These are phyloP conservation scores for Poecilobothrus nobilitatus DNA, from an alignment of 2,888 invertebrate genomes.

Conservation along the genomic window DNA sequence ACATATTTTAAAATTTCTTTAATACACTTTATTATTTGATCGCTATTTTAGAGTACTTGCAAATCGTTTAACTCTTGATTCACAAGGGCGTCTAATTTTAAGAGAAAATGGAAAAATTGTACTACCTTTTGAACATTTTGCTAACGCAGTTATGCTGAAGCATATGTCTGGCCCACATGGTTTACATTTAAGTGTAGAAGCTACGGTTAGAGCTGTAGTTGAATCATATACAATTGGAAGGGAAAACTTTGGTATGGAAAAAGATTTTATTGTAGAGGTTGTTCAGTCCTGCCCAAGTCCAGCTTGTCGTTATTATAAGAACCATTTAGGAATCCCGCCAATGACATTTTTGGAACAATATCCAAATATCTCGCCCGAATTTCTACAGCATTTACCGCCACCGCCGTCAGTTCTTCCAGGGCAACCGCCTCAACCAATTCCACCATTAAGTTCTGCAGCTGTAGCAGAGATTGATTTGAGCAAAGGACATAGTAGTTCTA, in stretches of 20 bases:
- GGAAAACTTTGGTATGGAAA: constrained; percentile 61
- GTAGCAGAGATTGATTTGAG: constrained; percentile 18
- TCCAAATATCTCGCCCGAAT: constrained; percentile 50
- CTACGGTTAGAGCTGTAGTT: constrained; percentile 75
- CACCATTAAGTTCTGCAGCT: not conserved
- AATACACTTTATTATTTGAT: not conserved
- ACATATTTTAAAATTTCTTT: constrained; percentile 38
- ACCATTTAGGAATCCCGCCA: constrained; percentile 57
- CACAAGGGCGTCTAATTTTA: constrained; percentile 72
- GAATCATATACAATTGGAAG: constrained; percentile 70
- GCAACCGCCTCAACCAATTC: constrained; percentile 21
- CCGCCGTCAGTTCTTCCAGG: constrained; percentile 31
- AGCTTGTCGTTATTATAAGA: constrained; percentile 79
- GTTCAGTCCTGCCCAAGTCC: constrained; percentile 84
- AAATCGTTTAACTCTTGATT: constrained; percentile 71
- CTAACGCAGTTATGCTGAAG: constrained; percentile 82
- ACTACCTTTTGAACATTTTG: constrained; percentile 80
- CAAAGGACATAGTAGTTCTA: constrained; percentile 19
- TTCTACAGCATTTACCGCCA: constrained; percentile 55
- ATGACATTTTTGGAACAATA: constrained; percentile 43
- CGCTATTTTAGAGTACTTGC: constrained; percentile 72
- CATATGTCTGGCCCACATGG: constrained; percentile 86
- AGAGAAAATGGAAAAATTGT: constrained; percentile 84
- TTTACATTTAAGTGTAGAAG: constrained; percentile 72
- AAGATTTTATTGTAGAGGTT: constrained; percentile 80